Evolutionary conservation across 1,140 invertebrate species (phyloP), one percentile per base, ranked within the genome.

Genomic region (Drosophila sp.): DNA sequence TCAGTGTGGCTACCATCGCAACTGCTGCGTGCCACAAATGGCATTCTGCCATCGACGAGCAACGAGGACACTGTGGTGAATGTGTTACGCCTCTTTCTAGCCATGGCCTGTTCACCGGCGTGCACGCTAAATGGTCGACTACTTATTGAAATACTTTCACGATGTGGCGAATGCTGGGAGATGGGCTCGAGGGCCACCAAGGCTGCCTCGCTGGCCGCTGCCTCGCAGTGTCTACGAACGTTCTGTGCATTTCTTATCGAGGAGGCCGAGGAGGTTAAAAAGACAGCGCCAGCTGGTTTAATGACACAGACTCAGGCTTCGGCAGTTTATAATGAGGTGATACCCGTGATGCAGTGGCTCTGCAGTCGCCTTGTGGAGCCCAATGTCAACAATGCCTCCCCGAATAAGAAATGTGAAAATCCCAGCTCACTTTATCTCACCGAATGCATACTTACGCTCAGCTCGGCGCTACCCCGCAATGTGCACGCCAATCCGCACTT

Each of bases 1-100:
- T 97, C 96, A 0, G 92, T 97, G 36, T 98, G 97, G 97, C 92
- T 98, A 72, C 96, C 97, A 8, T 96, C 97, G 2, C 97, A 98
- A 92, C 93, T 98, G 40, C 92, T 98, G 43, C 95, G 96, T 41
- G 94, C 97, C 8, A 96, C 97, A 57, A 94, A 95, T 45, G 96
- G 96, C 0, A 95, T 97, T 75, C 93, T 94, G 13, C 93, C 94
- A 0, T 94, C 96, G 69, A 94, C 95, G 2, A 96, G 96, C 91
- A 96, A 96, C 91, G 95, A 96, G 51, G 95, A 96, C 75, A 94
- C 90, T 4, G 89, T 92, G 25, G 93, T 93, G 3, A 93, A 93
- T 81, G 92, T 93, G 45, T 90, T 94, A 25, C 90, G 97, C 93
- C 94, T 97, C 21, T 92, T 97, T 43, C 92, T 97, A 41, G 96